phyloP scores from a whole-genome alignment of 2,888 invertebrate species.

The Hedychridium roseum region DNA sequence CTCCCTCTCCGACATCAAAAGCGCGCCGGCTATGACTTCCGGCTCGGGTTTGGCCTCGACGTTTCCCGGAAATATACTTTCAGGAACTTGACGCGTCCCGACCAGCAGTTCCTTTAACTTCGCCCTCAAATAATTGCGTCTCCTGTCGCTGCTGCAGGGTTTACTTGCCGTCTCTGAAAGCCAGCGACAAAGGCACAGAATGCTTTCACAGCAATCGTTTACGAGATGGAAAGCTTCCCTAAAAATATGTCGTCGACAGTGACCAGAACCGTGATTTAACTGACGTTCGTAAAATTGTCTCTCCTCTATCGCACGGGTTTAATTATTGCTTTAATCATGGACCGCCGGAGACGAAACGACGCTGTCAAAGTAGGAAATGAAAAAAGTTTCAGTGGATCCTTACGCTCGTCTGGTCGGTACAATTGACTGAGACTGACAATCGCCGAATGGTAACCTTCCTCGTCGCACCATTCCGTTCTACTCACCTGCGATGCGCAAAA shows the following conservation, averaged over 20 bases:
- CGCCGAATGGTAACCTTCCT: constrained; percentile 23
- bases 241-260: too few relatives aligned
- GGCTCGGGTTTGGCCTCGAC: constrained; percentile 35
- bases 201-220: too few relatives aligned
- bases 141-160: constrained; percentile 5
- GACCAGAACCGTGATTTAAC: too few relatives aligned
- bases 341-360: too few relatives aligned
- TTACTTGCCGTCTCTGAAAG: constrained; percentile 21
- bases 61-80: constrained; percentile 29
- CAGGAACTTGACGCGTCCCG: constrained; percentile 30
- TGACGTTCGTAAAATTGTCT: too few relatives aligned
- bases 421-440: background rate
- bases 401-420: background rate
- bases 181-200: too few relatives aligned
- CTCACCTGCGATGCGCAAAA: constrained; percentile 25
- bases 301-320: too few relatives aligned
- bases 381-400: too few relatives aligned
- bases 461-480: constrained; percentile 22
- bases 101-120: constrained; percentile 29
- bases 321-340: too few relatives aligned
- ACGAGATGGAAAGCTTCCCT: too few relatives aligned
- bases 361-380: too few relatives aligned
- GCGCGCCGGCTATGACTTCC: constrained; percentile 37
- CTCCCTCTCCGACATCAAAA: constrained; percentile 37
- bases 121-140: constrained; percentile 16